These are phyloP conservation scores for Andrena minutula DNA, from an alignment of 2,888 invertebrate species.

Conservation along the genomic window DNA sequence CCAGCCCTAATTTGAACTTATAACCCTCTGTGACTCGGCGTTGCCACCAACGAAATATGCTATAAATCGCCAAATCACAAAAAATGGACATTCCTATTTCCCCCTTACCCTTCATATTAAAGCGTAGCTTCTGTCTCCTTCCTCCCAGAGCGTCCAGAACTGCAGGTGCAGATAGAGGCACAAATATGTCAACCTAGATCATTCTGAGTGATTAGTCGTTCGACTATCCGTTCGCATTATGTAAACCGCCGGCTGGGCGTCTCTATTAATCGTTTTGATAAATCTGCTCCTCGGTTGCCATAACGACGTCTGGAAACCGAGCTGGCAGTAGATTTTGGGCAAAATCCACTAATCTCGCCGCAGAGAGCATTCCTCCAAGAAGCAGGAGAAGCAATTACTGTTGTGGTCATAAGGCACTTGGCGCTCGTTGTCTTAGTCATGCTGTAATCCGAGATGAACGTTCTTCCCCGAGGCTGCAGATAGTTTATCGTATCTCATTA, in stretches of 20 bases:
- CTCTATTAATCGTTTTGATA: constrained; percentile 55
- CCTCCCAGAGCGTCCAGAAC: too few species aligned
- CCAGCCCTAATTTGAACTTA: too few species aligned
- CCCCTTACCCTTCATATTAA: too few species aligned
- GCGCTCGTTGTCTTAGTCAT: constrained; percentile 34
- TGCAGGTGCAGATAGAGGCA: too few species aligned
- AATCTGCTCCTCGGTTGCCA: constrained; percentile 38
- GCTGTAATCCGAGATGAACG: constrained; percentile 6
- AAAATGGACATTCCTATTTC: too few species aligned
- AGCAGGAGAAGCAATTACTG: constrained; percentile 53
- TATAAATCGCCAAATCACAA: too few species aligned
- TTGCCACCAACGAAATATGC: too few species aligned
- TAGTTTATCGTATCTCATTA: constrained; percentile 7
- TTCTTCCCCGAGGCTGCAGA: neutral
- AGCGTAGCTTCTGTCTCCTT: too few species aligned
- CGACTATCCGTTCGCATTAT: neutral
- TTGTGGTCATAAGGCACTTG: constrained; percentile 50
- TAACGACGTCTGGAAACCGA: constrained; percentile 37
- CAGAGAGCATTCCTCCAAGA: constrained; percentile 38
- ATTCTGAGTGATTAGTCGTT: neutral
- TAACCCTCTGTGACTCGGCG: too few species aligned
- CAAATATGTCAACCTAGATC: neutral
- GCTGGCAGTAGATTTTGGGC: constrained; percentile 43
- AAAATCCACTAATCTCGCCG: constrained; percentile 50
- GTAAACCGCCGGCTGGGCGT: constrained; percentile 12